Conservation (phyloP, 2,113 vertebrate species). For the Donacobius atricapilla region DNA sequence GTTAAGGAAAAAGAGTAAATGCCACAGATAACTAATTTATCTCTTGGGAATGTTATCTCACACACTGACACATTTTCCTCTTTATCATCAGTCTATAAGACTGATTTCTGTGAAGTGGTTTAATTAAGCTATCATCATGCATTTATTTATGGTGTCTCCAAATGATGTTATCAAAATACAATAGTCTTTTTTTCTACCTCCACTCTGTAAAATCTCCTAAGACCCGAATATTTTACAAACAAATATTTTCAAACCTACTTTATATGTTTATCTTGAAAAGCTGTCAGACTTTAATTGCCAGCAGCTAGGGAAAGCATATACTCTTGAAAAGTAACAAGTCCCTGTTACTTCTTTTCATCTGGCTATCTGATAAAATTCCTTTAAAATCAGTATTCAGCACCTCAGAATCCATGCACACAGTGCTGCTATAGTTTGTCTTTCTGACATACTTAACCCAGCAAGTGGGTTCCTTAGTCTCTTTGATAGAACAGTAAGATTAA, state of each 20-base stretch:
- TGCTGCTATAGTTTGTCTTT: slow-evolving; percentile 36
- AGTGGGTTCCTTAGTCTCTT: slow-evolving; percentile 16
- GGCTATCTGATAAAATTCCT: slow-evolving; percentile 34
- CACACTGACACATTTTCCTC: background rate
- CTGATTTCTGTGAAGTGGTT: slow-evolving; percentile 5
- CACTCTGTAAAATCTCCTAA: background rate
- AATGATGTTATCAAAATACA: background rate
- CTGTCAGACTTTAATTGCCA: background rate
- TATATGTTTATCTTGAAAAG: background rate
- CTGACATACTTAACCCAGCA: slow-evolving; percentile 30
- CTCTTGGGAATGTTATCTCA: slow-evolving; percentile 21
- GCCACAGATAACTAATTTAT: background rate
- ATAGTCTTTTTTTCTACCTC: background rate
- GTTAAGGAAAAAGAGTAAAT: slow-evolving; percentile 4
- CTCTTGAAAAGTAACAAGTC: slow-evolving; percentile 51
- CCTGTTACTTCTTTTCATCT: slow-evolving; percentile 55
- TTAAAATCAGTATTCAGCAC: slow-evolving; percentile 51
- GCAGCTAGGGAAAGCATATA: background rate
- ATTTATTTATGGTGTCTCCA: background rate
- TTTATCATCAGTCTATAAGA: background rate
- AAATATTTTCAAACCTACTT: slow-evolving; percentile 1
- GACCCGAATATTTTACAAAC: background rate
- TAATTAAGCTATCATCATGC: slow-evolving; percentile 18
- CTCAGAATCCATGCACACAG: background rate
- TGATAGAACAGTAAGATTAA: slow-evolving; percentile 20